Percentiles rank a stretch among this genome's conserved stretches.
Evolutionary conservation across 2,797 vertebrate genomes (phyloP).

Genomic region (Pseudopleuronectes americanus): DNA sequence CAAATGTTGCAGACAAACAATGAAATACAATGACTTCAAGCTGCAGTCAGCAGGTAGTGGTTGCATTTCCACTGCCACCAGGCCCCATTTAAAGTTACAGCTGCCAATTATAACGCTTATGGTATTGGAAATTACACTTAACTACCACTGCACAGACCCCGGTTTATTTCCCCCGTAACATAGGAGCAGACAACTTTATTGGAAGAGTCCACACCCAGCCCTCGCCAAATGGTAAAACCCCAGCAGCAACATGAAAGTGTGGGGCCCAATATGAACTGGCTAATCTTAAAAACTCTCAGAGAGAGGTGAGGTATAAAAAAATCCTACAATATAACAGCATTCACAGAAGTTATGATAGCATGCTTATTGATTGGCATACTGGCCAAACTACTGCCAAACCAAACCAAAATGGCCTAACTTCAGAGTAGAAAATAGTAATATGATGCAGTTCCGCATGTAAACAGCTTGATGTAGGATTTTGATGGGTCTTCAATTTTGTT

Average conservation of each 20-base stretch:
- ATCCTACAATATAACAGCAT: background rate
- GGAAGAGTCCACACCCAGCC: background rate
- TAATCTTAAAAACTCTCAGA: background rate
- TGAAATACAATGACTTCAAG: conserved; percentile 11
- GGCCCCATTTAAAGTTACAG: background rate
- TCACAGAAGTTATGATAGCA: background rate
- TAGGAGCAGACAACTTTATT: background rate
- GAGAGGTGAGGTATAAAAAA: background rate
- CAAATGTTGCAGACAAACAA: background rate
- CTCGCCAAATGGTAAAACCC: background rate
- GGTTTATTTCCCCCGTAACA: background rate
- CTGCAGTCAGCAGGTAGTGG: conserved; percentile 5
- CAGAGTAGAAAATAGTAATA: background rate
- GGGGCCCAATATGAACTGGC: background rate
- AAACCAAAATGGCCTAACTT: background rate
- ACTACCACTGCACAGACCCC: background rate
- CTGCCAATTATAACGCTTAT: background rate
- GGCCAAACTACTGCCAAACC: background rate
- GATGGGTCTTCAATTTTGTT: background rate
- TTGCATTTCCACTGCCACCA: conserved; percentile 12
- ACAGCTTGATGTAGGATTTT: background rate
- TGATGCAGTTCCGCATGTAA: background rate
- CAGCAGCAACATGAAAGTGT: background rate
- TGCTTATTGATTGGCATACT: background rate
- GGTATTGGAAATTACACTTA: background rate